phyloP scores from a whole-genome alignment of 1,140 invertebrate genomes.

The fruit fly (Drosophila melanogaster) region DNA sequence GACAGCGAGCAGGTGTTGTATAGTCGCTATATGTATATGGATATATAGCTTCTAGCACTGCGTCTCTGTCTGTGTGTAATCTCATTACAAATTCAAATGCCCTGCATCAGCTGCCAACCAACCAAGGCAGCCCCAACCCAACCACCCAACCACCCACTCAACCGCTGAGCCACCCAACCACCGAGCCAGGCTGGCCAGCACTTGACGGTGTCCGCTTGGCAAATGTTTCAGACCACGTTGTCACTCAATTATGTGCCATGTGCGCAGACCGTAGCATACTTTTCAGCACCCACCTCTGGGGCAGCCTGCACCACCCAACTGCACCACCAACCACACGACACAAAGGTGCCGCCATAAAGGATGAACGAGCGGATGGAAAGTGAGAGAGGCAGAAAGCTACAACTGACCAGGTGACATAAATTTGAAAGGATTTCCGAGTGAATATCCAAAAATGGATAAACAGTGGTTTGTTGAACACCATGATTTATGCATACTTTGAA shows the following conservation, averaged over 20 bases:
- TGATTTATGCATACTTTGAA: not conserved
- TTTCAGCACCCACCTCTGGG: slow-evolving; percentile 57
- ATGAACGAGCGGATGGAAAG: not conserved
- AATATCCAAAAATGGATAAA: slow-evolving; percentile 4
- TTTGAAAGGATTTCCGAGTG: slow-evolving; percentile 21
- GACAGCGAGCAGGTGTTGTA: slow-evolving; percentile 42
- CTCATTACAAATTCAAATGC: slow-evolving; percentile 81
- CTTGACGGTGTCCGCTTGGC: slow-evolving; percentile 65
- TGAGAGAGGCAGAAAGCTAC: not conserved
- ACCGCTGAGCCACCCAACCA: not conserved
- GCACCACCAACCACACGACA: not conserved
- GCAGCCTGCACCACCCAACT: slow-evolving; percentile 5
- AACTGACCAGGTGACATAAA: slow-evolving; percentile 49
- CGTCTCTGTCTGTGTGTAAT: slow-evolving; percentile 57
- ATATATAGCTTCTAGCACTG: not conserved
- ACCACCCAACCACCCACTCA: not conserved
- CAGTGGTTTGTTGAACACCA: not conserved
- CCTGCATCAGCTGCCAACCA: slow-evolving; percentile 48
- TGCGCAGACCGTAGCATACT: slow-evolving; percentile 69
- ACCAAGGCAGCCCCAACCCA: slow-evolving; percentile 3
- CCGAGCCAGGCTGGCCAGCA: slow-evolving; percentile 13
- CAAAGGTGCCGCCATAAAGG: slow-evolving; percentile 5
- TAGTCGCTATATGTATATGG: slow-evolving; percentile 2
- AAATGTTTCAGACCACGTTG: slow-evolving; percentile 76
- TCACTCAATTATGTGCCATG: slow-evolving; percentile 80